These are phyloP conservation scores for Pedicia rivosa DNA, from an alignment of 2,888 invertebrate species.

Conservation along the genomic window DNA sequence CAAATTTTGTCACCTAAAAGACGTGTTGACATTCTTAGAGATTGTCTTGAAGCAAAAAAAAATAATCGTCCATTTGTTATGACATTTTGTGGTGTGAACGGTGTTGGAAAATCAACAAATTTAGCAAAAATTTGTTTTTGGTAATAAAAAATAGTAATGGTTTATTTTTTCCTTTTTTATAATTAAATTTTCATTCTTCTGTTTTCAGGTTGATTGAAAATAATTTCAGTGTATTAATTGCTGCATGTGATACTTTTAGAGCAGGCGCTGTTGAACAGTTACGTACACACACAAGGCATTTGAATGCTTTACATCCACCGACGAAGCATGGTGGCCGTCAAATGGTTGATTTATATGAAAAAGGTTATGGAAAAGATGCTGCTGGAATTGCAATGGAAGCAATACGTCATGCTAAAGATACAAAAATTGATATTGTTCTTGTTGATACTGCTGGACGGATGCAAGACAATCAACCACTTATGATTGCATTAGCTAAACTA, in stretches of 20 bases:
- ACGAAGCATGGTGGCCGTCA: constrained; percentile 47
- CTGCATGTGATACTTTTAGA: constrained; percentile 98
- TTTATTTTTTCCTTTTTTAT: no score
- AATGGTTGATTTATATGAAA: constrained; percentile 94
- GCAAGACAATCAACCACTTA: constrained; percentile 99
- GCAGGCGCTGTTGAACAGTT: constrained; percentile 98
- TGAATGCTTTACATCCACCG: constrained; percentile 86
- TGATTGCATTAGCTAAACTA: constrained; percentile 93
- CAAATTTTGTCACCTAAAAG: constrained; percentile 89
- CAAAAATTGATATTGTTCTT: constrained; percentile 78
- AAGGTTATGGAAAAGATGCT: constrained; percentile 96
- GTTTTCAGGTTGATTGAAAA: constrained; percentile 98
- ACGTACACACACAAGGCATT: constrained; percentile 80
- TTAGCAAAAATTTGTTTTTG: constrained; percentile 98
- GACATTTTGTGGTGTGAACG: constrained; percentile 96
- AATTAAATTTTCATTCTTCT: no score
- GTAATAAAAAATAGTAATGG: no score
- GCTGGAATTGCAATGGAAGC: constrained; percentile 98
- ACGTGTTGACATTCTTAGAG: constrained; percentile 89
- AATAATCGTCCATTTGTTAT: constrained; percentile 83
- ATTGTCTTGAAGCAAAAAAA: constrained; percentile 79
- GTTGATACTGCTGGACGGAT: constrained; percentile 99
- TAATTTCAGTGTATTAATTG: constrained; percentile 86
- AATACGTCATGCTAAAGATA: constrained; percentile 72
- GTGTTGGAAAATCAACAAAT: constrained; percentile 98